A percentile compares a stretch with the other conserved stretches of the same genome.
Evolutionary conservation across 2,113 vertebrate species (phyloP).

Genomic region (Malurus cyaneus): DNA sequence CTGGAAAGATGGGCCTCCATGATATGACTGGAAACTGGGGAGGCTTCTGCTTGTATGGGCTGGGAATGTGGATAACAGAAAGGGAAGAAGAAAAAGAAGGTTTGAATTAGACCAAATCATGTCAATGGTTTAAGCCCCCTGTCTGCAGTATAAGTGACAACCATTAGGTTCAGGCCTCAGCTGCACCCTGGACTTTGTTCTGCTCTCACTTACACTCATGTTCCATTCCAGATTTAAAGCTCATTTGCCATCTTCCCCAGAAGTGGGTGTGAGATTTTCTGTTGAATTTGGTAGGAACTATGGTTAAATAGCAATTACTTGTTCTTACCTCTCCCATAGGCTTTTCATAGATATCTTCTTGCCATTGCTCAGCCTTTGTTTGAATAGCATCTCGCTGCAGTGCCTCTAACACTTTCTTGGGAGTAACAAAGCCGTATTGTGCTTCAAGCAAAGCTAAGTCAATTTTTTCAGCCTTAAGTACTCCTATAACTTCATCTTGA

Average conservation of each 20-base stretch:
- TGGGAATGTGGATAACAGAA: not conserved
- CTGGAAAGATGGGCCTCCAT: not conserved
- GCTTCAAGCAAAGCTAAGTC: conserved; percentile 92
- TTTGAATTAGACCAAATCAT: not conserved
- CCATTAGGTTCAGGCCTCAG: not conserved
- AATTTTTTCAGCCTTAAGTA: conserved; percentile 94
- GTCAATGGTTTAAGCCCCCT: not conserved
- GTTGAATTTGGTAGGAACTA: not conserved
- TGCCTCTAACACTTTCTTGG: conserved; percentile 90
- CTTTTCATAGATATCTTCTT: conserved; percentile 92
- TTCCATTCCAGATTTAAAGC: not conserved
- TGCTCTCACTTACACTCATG: not conserved
- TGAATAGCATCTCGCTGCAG: conserved; percentile 92
- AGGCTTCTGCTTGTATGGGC: not conserved
- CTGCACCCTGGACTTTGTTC: not conserved
- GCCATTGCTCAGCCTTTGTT: conserved; percentile 79
- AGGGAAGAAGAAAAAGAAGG: too few relatives aligned
- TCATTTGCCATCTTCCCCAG: not conserved
- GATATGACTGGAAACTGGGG: not conserved
- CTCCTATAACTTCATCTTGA: conserved; percentile 94
- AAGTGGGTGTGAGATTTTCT: not conserved
- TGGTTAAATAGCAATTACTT: not conserved
- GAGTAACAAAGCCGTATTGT: conserved; percentile 93
- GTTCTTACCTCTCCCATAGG: conserved; percentile 91
- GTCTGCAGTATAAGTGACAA: not conserved